Evolutionary conservation across 2,797 vertebrate species (phyloP).

Genomic region (Phoebastria nigripes): DNA sequence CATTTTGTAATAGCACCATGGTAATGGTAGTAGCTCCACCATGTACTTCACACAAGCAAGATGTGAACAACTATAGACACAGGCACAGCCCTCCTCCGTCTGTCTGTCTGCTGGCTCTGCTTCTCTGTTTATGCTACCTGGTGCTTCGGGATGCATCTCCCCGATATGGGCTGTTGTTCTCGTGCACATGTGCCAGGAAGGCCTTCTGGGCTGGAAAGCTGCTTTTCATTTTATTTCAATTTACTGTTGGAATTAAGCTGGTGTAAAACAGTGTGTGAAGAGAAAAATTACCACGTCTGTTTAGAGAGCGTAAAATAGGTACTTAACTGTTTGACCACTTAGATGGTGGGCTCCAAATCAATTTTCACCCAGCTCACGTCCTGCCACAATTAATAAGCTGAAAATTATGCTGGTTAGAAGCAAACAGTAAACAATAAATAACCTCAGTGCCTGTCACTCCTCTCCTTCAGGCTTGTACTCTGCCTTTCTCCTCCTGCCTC

Average conservation of each 20-base stretch:
- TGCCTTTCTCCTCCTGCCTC: neutral
- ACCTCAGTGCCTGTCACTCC: neutral
- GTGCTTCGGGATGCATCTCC: neutral
- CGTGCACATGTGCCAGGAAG: neutral
- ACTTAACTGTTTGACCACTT: neutral
- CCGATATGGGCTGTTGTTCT: neutral
- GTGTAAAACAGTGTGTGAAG: neutral
- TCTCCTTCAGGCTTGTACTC: neutral
- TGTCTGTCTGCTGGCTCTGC: neutral
- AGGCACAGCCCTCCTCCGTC: neutral
- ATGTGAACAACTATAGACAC: neutral
- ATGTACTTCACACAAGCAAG: neutral
- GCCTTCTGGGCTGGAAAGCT: neutral
- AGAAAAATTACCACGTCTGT: slow-evolving; percentile 4
- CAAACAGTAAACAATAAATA: neutral
- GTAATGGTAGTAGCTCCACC: neutral
- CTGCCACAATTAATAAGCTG: neutral
- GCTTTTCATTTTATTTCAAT: slow-evolving; percentile 17
- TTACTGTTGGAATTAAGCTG: slow-evolving; percentile 12
- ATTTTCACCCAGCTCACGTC: neutral
- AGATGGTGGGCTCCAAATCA: neutral
- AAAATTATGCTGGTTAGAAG: neutral
- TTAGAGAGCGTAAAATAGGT: neutral
- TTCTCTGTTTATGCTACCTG: neutral
- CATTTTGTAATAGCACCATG: neutral